These are phyloP conservation scores for Entosphenus tridentatus DNA, from an alignment of 2,113 vertebrate species.

Conservation along the genomic window DNA sequence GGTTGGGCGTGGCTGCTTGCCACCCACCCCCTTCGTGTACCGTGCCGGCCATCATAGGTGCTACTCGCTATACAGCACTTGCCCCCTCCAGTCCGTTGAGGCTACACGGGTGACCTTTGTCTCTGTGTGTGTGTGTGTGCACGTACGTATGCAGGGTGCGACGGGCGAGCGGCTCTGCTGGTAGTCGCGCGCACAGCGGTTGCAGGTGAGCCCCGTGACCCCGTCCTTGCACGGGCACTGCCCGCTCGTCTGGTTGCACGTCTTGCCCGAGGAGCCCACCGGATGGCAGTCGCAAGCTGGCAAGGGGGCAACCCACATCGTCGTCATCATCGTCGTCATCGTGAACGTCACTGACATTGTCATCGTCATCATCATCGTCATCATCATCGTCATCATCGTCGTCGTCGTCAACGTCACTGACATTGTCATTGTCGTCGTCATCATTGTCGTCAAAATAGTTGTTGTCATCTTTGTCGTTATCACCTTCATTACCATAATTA, in stretches of 20 bases:
- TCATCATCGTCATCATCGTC: no score
- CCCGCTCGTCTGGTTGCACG: conserved; percentile 97
- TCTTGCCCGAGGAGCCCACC: conserved; percentile 90
- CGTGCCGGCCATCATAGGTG: not conserved
- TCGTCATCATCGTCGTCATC: no score
- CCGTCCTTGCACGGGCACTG: conserved; percentile 98
- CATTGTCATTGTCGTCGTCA: no score
- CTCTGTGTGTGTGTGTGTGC: not conserved
- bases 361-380: no score
- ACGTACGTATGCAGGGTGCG: conserved; percentile 93
- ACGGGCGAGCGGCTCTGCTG: conserved; percentile 98
- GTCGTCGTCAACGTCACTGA: no score
- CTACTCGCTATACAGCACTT: not conserved
- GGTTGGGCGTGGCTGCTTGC: not conserved
- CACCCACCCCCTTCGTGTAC: not conserved
- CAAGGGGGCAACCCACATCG: conserved; percentile 13
- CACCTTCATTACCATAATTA: no score
- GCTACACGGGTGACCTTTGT: not conserved
- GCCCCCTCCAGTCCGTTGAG: not conserved
- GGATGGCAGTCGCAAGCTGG: conserved; percentile 97
- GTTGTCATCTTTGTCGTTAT: no score
- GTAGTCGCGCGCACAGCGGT: conserved; percentile 94
- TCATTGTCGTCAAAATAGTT: no score
- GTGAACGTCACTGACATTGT: no score
- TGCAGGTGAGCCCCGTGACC: conserved; percentile 93